These are phyloP conservation scores for Sitophilus oryzae DNA, from an alignment of 1,140 invertebrate genomes.

Conservation along the genomic window DNA sequence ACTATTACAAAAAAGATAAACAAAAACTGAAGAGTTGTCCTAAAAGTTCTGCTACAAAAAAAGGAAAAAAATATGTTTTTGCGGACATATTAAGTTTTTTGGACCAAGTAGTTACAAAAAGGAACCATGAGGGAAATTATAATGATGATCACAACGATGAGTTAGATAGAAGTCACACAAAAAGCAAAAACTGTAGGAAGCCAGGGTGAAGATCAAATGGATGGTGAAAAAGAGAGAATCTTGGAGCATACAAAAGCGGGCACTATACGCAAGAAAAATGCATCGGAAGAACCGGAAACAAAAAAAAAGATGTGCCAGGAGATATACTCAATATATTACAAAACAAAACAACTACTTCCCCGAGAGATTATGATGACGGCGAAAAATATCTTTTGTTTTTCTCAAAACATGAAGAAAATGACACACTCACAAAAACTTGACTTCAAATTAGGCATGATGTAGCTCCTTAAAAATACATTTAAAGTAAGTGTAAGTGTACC, in stretches of 20 bases:
- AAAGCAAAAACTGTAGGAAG: background rate
- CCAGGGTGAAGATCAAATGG: background rate
- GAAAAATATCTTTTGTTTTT: background rate
- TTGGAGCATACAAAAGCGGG: no score
- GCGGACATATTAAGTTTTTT: background rate
- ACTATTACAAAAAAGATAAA: background rate
- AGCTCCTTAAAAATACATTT: background rate
- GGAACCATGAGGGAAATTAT: background rate
- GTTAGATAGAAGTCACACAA: background rate
- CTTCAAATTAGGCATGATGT: background rate
- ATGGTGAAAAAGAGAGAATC: background rate
- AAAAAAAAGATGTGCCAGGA: background rate
- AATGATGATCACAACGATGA: background rate
- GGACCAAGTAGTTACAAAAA: background rate
- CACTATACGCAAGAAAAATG: no score
- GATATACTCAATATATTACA: background rate
- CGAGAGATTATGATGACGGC: background rate
- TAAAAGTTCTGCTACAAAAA: background rate
- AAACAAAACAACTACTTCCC: background rate
- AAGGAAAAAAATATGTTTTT: background rate
- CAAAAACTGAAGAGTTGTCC: background rate
- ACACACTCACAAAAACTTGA: constrained; percentile 3
- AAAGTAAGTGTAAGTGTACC: no score
- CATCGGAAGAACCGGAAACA: background rate
- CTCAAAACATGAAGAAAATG: background rate